A percentile compares a stretch with the other conserved stretches of the same genome.
phyloP scores from a whole-genome alignment of 1,140 invertebrate genomes.

The Zaprionus inermis region DNA sequence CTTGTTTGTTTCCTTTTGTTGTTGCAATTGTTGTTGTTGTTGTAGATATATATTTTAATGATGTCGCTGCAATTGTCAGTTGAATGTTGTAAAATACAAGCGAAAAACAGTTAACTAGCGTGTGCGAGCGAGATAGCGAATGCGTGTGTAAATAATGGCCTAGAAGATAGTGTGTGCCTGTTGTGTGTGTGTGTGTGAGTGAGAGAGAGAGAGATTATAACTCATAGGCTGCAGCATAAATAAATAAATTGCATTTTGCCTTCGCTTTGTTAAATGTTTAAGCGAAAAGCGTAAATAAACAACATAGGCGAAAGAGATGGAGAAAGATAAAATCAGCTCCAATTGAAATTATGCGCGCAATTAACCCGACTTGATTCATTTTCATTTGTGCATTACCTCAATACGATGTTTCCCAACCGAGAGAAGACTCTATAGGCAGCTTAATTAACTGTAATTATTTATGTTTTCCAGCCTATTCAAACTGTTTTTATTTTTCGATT shows the following conservation, averaged over 20 bases:
- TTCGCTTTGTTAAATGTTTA: conserved; percentile 76
- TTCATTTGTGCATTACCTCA: conserved; percentile 20
- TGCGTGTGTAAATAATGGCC: conserved; percentile 42
- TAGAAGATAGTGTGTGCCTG: conserved; percentile 26
- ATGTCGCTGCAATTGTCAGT: conserved; percentile 71
- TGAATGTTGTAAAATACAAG: conserved; percentile 50
- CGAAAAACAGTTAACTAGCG: conserved; percentile 46
- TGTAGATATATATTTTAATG: conserved; percentile 57
- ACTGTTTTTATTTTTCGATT: background rate
- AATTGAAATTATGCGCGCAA: conserved; percentile 37
- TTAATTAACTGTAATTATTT: conserved; percentile 21
- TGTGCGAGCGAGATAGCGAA: background rate
- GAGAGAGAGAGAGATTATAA: conserved; percentile 44
- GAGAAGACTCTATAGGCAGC: conserved; percentile 4
- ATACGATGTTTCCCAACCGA: conserved; percentile 2
- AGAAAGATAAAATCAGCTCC: conserved; percentile 21
- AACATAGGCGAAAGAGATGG: background rate
- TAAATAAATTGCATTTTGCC: conserved; percentile 60
- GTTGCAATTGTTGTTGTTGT: conserved; percentile 48
- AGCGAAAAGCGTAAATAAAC: conserved; percentile 50
- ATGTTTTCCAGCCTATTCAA: conserved; percentile 11
- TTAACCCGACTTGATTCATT: conserved; percentile 48
- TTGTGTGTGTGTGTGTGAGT: conserved; percentile 9
- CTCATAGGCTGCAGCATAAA: conserved; percentile 61
- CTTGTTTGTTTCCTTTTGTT: conserved; percentile 57